These are phyloP conservation scores for Oasisia sp. DNA, from an alignment of 2,888 invertebrate genomes.

Conservation along the genomic window DNA sequence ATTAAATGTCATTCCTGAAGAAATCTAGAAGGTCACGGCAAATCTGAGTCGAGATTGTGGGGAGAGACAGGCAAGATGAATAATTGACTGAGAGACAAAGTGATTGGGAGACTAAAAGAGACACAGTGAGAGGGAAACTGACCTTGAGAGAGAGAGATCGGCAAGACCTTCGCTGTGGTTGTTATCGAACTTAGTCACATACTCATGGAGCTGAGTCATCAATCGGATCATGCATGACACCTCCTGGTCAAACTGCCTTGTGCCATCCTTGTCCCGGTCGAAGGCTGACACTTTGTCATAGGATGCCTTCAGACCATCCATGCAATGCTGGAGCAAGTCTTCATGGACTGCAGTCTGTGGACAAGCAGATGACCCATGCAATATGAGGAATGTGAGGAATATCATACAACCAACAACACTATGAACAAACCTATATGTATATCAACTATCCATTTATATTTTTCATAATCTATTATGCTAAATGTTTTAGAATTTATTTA, in stretches of 20 bases:
- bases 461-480: no score
- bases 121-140: constrained; percentile 38
- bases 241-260: constrained; percentile 71
- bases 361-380: not conserved
- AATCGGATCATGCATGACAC: constrained; percentile 86
- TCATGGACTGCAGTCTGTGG: constrained; percentile 82
- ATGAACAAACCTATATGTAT: no score
- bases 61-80: not conserved
- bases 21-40: not conserved
- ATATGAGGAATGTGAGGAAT: not conserved
- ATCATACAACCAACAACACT: not conserved
- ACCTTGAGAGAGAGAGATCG: constrained; percentile 86
- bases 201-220: constrained; percentile 92
- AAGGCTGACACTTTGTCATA: constrained; percentile 77
- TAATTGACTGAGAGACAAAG: not conserved
- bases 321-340: constrained; percentile 90
- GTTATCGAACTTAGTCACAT: constrained; percentile 91
- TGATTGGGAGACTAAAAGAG: no score
- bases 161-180: constrained; percentile 81
- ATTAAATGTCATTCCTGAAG: not conserved
- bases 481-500: no score
- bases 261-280: constrained; percentile 67
- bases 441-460: no score
- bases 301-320: constrained; percentile 80
- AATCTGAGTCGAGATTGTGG: no score